Evolutionary conservation across 2,797 vertebrate genomes (phyloP).

Genomic region (Pogonophryne albipinna): DNA sequence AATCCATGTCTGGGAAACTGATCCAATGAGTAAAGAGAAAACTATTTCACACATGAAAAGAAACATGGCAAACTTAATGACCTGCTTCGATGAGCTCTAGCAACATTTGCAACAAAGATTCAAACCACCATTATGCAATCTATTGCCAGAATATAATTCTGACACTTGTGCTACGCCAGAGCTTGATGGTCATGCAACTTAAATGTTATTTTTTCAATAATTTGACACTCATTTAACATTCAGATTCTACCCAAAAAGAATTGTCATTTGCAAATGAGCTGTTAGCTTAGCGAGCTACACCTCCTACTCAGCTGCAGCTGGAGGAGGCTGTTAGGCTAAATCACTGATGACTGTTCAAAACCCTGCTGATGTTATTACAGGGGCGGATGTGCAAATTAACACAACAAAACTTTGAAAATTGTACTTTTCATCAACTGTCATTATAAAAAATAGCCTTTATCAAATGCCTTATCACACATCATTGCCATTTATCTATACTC

Average conservation of each 20-base stretch:
- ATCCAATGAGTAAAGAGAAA: constrained; percentile 22
- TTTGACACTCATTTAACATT: constrained; percentile 42
- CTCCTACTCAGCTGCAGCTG: constrained; percentile 67
- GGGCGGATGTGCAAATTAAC: constrained; percentile 69
- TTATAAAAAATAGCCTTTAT: constrained; percentile 58
- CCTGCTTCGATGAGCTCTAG: constrained; percentile 36
- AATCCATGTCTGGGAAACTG: constrained; percentile 33
- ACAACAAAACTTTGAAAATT: constrained; percentile 38
- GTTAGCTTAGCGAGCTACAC: constrained; percentile 51
- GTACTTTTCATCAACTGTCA: constrained; percentile 33
- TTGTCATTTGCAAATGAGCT: constrained; percentile 51
- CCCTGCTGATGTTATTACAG: constrained; percentile 44
- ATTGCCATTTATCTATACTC: constrained; percentile 41
- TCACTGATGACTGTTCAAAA: constrained; percentile 52
- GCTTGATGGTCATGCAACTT: constrained; percentile 17
- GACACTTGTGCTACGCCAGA: constrained; percentile 20
- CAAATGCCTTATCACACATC: constrained; percentile 47
- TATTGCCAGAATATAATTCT: constrained; percentile 3
- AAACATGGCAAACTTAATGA: constrained; percentile 33
- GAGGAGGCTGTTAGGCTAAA: constrained; percentile 49
- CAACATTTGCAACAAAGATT: constrained; percentile 34
- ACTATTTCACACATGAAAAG: constrained; percentile 38
- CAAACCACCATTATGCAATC: constrained; percentile 15
- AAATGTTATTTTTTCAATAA: constrained; percentile 20
- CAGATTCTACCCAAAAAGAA: constrained; percentile 24